These are phyloP conservation scores for Microctonus hyperodae DNA, from an alignment of 2,888 invertebrate species.

Conservation along the genomic window DNA sequence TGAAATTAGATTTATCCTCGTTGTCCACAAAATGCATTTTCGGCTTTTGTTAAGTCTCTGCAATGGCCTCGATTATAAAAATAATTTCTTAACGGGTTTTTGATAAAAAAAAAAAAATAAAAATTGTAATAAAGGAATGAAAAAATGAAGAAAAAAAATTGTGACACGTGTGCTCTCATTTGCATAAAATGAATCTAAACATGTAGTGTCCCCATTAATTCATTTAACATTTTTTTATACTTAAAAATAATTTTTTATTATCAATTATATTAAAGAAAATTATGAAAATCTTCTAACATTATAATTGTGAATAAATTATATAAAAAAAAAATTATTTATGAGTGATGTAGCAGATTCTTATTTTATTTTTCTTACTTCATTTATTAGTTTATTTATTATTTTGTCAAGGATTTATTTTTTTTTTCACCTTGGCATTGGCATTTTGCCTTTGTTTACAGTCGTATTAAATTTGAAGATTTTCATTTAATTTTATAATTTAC, in stretches of 20 bases:
- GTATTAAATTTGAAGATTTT: not conserved
- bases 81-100: conserved; percentile 35
- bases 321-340: no score
- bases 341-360: no score
- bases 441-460: not conserved
- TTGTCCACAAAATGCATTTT: no score
- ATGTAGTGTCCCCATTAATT: no score
- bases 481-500: no score
- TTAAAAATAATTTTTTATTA: no score
- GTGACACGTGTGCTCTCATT: not conserved
- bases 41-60: not conserved
- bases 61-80: conserved; percentile 44
- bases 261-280: no score
- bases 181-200: no score
- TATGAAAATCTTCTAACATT: no score
- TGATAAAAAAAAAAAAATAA: conserved; percentile 7
- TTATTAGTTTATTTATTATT: not conserved
- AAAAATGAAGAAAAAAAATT: not conserved
- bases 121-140: conserved; percentile 9
- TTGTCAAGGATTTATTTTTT: no score
- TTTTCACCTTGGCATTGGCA: not conserved
- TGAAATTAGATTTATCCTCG: not conserved
- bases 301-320: no score
- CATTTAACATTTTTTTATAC: no score
- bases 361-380: not conserved